Evolutionary conservation across 2,113 vertebrate species (phyloP), one percentile per base, ranked within the genome.

Genomic region (Cyprinus carpio): DNA sequence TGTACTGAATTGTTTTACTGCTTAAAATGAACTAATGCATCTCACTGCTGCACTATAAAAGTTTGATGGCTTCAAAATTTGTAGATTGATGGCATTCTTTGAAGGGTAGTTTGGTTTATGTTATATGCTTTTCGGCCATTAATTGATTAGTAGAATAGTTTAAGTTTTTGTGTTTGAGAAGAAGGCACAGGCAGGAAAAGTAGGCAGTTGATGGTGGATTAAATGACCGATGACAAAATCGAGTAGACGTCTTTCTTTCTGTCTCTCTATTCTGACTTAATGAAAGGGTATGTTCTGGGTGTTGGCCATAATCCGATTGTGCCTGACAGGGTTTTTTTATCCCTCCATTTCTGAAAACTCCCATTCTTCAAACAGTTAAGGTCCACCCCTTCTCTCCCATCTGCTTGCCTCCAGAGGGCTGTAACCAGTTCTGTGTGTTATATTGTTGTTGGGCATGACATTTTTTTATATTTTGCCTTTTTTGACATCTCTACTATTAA

Each of bases 251-350:
- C 60, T 46, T 2, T 27, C 2, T 74, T 11, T 72, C 16, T 75
- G 27, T 72, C 13, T 37, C 56, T n/a, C 3, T n/a, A 60, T 60
- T 60, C 23, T n/a, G 23, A 10, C 3, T 60, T 76, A 75, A 51
- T 86, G 23, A 60, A 60, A 60, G 56, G 56, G 64, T 31, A 6
- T 43, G 67, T 34, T 51, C 49, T n/a, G 56, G 60, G 80, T 56
- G 46, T 76, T 86, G 85, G 71, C 23, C 83, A 56, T 58, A 58
- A 58, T 58, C 56, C 7, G 20, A 6, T 23, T 58, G 7, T 23
- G 56, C 56, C 54, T 51, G 15, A 51, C 15, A 4, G 43, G 40
- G 40, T 11, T 11, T 49, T 54, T 54, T 54, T 54, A 18, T 60
- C 13, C 51, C 65, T 72, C 64, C 60, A 49, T 67, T 81, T 65